Percentiles rank a stretch among this genome's conserved stretches.
These are phyloP conservation scores for Theocolax elegans DNA, from an alignment of 1,140 invertebrate species.

Conservation along the genomic window DNA sequence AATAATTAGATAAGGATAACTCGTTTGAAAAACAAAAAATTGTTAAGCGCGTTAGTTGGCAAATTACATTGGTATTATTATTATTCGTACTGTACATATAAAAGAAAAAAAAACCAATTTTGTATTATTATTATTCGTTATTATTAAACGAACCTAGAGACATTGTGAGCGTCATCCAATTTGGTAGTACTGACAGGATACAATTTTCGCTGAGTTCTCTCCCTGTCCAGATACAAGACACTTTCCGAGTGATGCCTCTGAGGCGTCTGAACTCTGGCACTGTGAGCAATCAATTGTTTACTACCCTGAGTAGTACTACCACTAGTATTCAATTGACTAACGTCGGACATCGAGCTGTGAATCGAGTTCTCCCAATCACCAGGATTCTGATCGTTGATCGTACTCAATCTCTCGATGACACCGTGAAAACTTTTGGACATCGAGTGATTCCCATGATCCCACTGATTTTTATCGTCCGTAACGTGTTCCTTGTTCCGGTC, in stretches of 20 bases:
- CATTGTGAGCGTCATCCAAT: slow-evolving; percentile 39
- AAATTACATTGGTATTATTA: too few species aligned
- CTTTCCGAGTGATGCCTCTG: slow-evolving; percentile 85
- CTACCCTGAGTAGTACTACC: slow-evolving; percentile 54
- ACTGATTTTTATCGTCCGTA: not conserved
- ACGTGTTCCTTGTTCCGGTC: slow-evolving; percentile 54
- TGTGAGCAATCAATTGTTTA: slow-evolving; percentile 81
- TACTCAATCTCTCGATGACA: slow-evolving; percentile 47
- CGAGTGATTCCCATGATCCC: slow-evolving; percentile 1
- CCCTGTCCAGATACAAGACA: slow-evolving; percentile 75
- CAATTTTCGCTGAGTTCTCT: slow-evolving; percentile 60
- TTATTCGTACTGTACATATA: too few species aligned
- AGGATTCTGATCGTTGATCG: slow-evolving; percentile 39
- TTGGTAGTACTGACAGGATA: slow-evolving; percentile 61
- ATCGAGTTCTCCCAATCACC: slow-evolving; percentile 54
- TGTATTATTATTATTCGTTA: too few species aligned
- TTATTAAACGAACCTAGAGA: slow-evolving; percentile 19
- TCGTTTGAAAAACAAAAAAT: not conserved
- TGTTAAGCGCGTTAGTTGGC: too few species aligned
- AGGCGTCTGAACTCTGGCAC: slow-evolving; percentile 81
- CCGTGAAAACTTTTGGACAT: slow-evolving; percentile 44
- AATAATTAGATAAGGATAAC: slow-evolving; percentile 8
- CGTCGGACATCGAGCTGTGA: slow-evolving; percentile 58
- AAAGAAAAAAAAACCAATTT: too few species aligned
- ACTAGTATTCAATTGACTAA: slow-evolving; percentile 53